Evolutionary conservation across 37 sponge, comb jelly and placozoan species (phyloP).

Genomic region (Halisarca cf. caerulea): DNA sequence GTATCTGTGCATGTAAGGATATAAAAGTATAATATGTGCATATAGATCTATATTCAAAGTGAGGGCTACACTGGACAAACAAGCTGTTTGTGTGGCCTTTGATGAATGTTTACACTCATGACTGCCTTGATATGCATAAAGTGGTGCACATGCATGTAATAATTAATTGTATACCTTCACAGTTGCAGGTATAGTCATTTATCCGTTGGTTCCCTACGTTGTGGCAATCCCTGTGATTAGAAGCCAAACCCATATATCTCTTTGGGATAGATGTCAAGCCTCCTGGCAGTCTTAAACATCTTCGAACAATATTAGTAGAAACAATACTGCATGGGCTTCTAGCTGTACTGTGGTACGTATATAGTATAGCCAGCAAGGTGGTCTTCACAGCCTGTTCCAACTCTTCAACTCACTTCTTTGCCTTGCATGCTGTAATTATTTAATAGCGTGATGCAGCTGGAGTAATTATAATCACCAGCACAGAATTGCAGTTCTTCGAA

Average conservation of each 20-base stretch:
- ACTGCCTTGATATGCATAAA: neutral
- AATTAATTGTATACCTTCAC: conserved; percentile 9
- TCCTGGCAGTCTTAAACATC: neutral
- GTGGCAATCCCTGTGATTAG: neutral
- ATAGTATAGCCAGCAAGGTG: neutral
- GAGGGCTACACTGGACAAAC: neutral
- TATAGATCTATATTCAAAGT: neutral
- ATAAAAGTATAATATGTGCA: neutral
- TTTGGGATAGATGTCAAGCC: neutral
- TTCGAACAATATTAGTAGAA: conserved; percentile 1
- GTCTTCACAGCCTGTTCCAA: conserved; percentile 2
- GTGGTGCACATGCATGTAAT: neutral
- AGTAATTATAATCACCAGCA: conserved; percentile 5
- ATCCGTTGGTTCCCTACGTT: neutral
- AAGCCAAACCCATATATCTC: too few relatives aligned
- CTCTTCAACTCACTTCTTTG: conserved; percentile 18
- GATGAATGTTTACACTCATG: too few relatives aligned
- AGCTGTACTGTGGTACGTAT: neutral
- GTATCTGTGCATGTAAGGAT: neutral
- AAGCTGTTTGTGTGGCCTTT: too few relatives aligned
- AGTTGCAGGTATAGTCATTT: neutral
- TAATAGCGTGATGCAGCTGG: conserved; percentile 13
- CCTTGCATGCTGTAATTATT: conserved; percentile 8
- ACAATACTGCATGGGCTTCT: neutral
- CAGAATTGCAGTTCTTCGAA: conserved; percentile 2